Base-by-base conservation (phyloP, 2,888 invertebrate species). In the Habrosyne pyritoides region DNA sequence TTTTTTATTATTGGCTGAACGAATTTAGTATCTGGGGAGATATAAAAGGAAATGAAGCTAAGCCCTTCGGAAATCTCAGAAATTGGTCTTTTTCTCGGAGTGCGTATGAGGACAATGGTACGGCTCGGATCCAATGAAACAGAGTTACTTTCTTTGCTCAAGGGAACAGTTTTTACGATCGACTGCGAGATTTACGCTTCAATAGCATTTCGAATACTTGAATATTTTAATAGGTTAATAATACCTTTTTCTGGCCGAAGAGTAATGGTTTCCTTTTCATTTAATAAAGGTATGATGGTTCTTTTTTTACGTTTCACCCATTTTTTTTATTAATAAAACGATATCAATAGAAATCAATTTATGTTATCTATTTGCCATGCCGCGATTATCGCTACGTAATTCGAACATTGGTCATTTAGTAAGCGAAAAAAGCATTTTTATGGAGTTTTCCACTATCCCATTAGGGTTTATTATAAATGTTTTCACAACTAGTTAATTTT, bases 11-110 rank as follows among this genome's bases (percentile, higher is more conserved):
- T 89, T 89, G 89, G 84, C 81, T 84, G 88, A 89, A 88, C 89
- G 91, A 91, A 91, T 91, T 90, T 90, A 91, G 89, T 90, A 88
- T 89, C 91, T 86, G 79, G 91, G 91, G 91, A 91, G 90, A 88
- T 89, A 91, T 91, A 91, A 91, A 91, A 91, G 91, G 89, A 91
- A 91, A 91, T 91, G 91, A 91, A 91, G 85, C 89, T 89, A 91
- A 90, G 91, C 91, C 91, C 91, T 91, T 91, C 87, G 91, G 90
- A 91, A 91, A 90, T 91, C 91, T 89, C 80, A 87, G 91, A 89
- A 88, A 91, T 91, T 91, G 91, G 87, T 86, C 85, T 89, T 89
- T 88, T 86, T 86, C 83, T 84, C 73, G 67, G 77, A 83, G 86
- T 85, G 87, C 86, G 89, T 90, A 79, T 89, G 89, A 87, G 90